phyloP scores from a whole-genome alignment of 2,113 vertebrate species.

The Oreochromis tanganicae region DNA sequence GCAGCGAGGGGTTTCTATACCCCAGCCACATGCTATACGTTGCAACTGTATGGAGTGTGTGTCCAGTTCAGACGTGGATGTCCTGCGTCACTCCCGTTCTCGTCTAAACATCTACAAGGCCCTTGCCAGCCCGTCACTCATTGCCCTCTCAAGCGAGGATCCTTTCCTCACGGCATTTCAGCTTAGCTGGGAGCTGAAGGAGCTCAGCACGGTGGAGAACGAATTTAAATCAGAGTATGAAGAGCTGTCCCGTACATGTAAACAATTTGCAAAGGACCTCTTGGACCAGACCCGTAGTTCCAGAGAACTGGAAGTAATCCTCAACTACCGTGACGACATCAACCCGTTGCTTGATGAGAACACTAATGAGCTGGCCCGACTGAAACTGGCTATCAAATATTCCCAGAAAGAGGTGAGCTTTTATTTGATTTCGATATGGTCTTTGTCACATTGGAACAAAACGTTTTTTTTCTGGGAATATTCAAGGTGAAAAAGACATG shows the following conservation, averaged over 20 bases:
- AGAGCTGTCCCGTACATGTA: constrained; percentile 86
- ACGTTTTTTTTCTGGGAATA: accelerated
- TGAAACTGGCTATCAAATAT: constrained; percentile 97
- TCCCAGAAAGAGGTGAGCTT: constrained; percentile 91
- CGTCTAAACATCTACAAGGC: constrained; percentile 96
- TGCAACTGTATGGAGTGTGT: constrained; percentile 91
- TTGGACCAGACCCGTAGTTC: constrained; percentile 97
- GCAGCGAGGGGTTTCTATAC: constrained; percentile 92
- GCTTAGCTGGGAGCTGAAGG: constrained; percentile 94
- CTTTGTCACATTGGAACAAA: background rate
- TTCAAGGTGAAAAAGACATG: background rate
- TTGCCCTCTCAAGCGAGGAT: constrained; percentile 94
- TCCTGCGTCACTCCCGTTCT: constrained; percentile 90
- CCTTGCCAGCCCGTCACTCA: constrained; percentile 86
- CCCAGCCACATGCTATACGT: constrained; percentile 90
- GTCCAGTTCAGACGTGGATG: constrained; percentile 90
- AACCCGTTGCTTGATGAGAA: constrained; percentile 85
- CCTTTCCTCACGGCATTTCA: constrained; percentile 96
- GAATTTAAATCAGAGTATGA: constrained; percentile 97
- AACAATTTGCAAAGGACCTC: constrained; percentile 94
- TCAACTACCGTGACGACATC: constrained; percentile 91
- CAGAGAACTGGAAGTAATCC: constrained; percentile 90
- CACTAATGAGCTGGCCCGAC: constrained; percentile 86
- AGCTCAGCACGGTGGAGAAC: constrained; percentile 94
- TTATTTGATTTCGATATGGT: background rate